A percentile compares a stretch with the other conserved stretches of the same genome.
These are phyloP conservation scores for Callionymus lyra DNA, from an alignment of 2,113 vertebrate genomes.

Conservation along the genomic window DNA sequence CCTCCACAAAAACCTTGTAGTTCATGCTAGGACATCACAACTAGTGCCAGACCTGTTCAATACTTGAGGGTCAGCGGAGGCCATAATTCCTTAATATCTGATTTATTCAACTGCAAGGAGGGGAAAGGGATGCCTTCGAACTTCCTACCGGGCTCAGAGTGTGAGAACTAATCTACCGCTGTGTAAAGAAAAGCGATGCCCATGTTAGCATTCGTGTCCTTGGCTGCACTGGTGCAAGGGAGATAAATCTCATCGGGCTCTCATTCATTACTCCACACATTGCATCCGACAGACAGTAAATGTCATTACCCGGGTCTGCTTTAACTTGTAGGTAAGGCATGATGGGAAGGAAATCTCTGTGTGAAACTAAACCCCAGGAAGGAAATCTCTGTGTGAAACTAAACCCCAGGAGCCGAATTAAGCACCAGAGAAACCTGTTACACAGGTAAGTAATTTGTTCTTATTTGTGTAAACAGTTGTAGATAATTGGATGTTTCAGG, in stretches of 20 bases:
- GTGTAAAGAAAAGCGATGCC: conserved; percentile 35
- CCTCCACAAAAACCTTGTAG: too few species aligned
- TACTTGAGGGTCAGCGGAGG: too few species aligned
- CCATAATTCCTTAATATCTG: too few species aligned
- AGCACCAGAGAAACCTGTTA: conserved; percentile 17
- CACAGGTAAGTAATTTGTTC: conserved; percentile 26
- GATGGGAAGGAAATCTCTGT: conserved; percentile 11
- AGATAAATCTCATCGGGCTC: conserved; percentile 12
- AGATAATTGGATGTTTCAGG: conserved; percentile 41
- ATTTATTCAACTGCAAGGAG: conserved; percentile 10
- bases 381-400: conserved; percentile 17
- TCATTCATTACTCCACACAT: neutral
- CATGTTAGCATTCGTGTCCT: conserved; percentile 32
- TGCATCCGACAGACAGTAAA: conserved; percentile 20
- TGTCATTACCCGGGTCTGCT: conserved; percentile 21
- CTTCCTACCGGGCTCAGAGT: conserved; percentile 12
- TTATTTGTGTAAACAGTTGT: conserved; percentile 20
- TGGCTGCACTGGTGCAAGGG: conserved; percentile 17
- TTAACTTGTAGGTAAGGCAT: conserved; percentile 24
- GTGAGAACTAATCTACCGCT: conserved; percentile 45
- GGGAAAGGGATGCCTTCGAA: conserved; percentile 20
- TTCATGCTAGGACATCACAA: too few species aligned
- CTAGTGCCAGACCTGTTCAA: too few species aligned
- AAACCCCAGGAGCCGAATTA: conserved; percentile 11
- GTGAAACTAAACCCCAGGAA: conserved; percentile 15